Conservation (phyloP, 2,888 invertebrate genomes). For the Nomada ruficornis region DNA sequence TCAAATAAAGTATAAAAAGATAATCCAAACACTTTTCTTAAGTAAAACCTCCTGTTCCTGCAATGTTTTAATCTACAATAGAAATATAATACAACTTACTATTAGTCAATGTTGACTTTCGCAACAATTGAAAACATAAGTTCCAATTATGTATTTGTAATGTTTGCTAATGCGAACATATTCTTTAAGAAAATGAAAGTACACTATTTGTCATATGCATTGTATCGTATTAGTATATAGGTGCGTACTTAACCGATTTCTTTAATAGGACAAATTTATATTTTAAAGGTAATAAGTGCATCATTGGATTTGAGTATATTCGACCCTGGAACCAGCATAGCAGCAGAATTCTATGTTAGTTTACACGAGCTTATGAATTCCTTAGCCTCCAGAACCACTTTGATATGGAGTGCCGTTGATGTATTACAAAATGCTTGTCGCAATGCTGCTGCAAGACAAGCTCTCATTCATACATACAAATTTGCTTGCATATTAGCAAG, state of each 20-base stretch:
- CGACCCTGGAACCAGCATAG: slow-evolving; percentile 88
- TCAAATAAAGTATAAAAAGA: not conserved
- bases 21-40: not conserved
- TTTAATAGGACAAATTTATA: slow-evolving; percentile 28
- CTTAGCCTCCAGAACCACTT: slow-evolving; percentile 86
- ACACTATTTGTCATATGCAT: not conserved
- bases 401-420: slow-evolving; percentile 89
- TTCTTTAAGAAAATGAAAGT: not conserved
- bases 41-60: not conserved
- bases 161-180: not conserved
- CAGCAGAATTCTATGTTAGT: slow-evolving; percentile 89
- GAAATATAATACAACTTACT: not conserved
- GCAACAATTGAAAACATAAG: not conserved
- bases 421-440: slow-evolving; percentile 88
- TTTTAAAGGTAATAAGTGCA: slow-evolving; percentile 86
- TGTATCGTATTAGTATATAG: too few relatives aligned
- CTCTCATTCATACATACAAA: slow-evolving; percentile 89
- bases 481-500: slow-evolving; percentile 88
- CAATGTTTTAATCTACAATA: too few relatives aligned
- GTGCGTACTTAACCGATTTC: too few relatives aligned
- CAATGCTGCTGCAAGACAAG: slow-evolving; percentile 87
- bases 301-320: slow-evolving; percentile 88
- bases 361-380: slow-evolving; percentile 88
- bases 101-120: not conserved
- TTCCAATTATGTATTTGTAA: not conserved